Conservation (phyloP, 2,888 invertebrate species). For the Agriopis marginaria region DNA sequence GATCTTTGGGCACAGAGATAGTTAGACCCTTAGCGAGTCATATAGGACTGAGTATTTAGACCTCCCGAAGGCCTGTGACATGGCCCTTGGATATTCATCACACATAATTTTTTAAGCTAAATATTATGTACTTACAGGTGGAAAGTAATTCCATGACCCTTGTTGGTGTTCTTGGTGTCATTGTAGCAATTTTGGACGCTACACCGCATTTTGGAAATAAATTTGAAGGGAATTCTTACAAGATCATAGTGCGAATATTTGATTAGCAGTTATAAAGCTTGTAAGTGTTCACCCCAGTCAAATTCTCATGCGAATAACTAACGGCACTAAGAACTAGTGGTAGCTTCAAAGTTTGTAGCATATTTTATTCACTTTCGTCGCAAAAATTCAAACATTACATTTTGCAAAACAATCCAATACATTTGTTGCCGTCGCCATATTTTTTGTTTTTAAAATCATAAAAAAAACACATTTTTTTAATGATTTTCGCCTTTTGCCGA, state of each 20-base stretch:
- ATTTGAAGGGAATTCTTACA: conserved; percentile 14
- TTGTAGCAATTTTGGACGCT: conserved; percentile 68
- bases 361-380: conserved; percentile 13
- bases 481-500: too few relatives aligned
- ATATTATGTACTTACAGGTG: conserved; percentile 30
- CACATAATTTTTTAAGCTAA: too few relatives aligned
- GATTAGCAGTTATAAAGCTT: neutral
- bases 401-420: conserved; percentile 1
- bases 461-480: too few relatives aligned
- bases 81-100: neutral
- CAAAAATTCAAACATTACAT: neutral
- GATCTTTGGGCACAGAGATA: too few relatives aligned
- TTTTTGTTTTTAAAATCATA: neutral
- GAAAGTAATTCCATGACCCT: conserved; percentile 67
- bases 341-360: neutral
- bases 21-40: too few relatives aligned
- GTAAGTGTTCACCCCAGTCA: neutral
- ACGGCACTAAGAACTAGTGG: neutral
- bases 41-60: too few relatives aligned
- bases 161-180: conserved; percentile 64
- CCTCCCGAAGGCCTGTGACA: too few relatives aligned
- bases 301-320: neutral
- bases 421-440: conserved; percentile 31
- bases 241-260: neutral
- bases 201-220: conserved; percentile 63